Evolutionary conservation across 2,888 invertebrate genomes (phyloP).

Genomic region (Liodrosophila aerea): DNA sequence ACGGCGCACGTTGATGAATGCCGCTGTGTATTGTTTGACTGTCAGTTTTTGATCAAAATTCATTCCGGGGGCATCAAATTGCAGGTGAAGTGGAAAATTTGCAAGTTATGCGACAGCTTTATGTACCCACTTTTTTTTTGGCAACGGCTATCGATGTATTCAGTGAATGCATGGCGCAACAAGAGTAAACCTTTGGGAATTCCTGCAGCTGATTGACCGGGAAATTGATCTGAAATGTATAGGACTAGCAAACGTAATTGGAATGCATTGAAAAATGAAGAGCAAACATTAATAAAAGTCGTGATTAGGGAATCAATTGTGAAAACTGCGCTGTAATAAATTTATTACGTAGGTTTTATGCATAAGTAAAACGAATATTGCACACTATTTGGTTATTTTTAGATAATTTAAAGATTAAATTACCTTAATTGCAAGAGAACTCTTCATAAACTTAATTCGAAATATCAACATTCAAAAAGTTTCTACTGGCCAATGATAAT

Average conservation of each 20-base stretch:
- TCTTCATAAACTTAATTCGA: too few species aligned
- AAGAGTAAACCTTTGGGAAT: constrained; percentile 30
- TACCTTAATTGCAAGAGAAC: too few species aligned
- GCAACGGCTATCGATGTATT: constrained; percentile 16
- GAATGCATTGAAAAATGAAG: background rate
- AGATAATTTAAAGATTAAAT: too few species aligned
- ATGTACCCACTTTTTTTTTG: constrained; percentile 25
- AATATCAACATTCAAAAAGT: too few species aligned
- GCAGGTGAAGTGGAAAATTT: constrained; percentile 71
- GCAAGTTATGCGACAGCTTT: constrained; percentile 69
- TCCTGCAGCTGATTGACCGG: constrained; percentile 18
- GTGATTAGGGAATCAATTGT: too few species aligned
- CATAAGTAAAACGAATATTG: too few species aligned
- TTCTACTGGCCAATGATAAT: too few species aligned
- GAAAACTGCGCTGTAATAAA: too few species aligned
- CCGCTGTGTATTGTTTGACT: constrained; percentile 71
- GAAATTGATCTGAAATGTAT: background rate
- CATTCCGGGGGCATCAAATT: constrained; percentile 51
- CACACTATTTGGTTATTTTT: too few species aligned
- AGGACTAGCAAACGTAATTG: background rate
- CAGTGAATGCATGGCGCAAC: constrained; percentile 40
- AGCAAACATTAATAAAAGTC: too few species aligned
- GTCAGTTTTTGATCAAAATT: constrained; percentile 69
- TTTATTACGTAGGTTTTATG: too few species aligned
- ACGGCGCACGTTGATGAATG: constrained; percentile 67